Conservation (phyloP, 1,140 invertebrate species). For the Penaeus indicus region DNA sequence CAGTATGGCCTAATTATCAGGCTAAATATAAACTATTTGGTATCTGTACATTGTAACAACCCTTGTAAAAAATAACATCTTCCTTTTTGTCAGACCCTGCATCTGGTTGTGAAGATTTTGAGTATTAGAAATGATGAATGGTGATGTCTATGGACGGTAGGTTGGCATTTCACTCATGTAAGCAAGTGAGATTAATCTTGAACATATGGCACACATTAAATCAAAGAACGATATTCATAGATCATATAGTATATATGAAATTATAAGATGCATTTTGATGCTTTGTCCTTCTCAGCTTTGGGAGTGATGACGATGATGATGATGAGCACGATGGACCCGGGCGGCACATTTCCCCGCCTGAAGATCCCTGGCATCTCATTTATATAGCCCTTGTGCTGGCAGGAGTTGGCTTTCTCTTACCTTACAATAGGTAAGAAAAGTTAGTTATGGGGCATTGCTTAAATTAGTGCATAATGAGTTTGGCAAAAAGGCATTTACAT, state of each 20-base stretch:
- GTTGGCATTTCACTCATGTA: too few relatives aligned
- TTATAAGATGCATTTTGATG: conserved; percentile 12
- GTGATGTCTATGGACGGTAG: too few relatives aligned
- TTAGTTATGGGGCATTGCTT: neutral
- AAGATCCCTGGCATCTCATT: conserved; percentile 77
- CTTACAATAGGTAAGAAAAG: conserved; percentile 84
- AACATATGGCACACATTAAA: too few relatives aligned
- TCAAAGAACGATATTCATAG: neutral
- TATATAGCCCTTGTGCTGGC: conserved; percentile 86
- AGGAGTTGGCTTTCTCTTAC: conserved; percentile 90
- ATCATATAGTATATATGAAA: neutral
- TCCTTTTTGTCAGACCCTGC: too few relatives aligned
- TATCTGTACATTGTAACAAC: too few relatives aligned
- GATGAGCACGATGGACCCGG: conserved; percentile 57
- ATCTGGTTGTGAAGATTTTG: too few relatives aligned
- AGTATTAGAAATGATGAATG: too few relatives aligned
- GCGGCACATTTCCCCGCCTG: conserved; percentile 48
- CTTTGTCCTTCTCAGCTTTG: neutral
- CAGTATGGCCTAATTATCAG: too few relatives aligned
- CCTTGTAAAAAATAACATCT: too few relatives aligned
- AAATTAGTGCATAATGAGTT: conserved; percentile 66
- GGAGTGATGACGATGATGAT: conserved; percentile 57
- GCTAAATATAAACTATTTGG: too few relatives aligned
- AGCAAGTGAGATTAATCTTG: too few relatives aligned
- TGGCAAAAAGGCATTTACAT: neutral